A percentile compares a stretch with the other conserved stretches of the same genome.
Conservation (phyloP, 2,113 vertebrate species). For the Myxocyprinus asiaticus region DNA sequence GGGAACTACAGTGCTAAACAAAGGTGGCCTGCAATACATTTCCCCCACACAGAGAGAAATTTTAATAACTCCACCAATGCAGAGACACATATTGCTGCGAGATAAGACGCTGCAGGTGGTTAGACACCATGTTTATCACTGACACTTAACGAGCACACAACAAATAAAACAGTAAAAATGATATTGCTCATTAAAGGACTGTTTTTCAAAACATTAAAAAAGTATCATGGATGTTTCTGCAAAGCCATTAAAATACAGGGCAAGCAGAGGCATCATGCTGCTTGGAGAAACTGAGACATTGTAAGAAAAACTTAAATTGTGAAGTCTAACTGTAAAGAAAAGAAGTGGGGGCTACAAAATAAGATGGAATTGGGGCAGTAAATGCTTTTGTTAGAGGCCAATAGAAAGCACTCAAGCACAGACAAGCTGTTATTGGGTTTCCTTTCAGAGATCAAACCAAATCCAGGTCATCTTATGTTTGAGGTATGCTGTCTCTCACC, state of each 20-base stretch:
- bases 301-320: slow-evolving; percentile 9
- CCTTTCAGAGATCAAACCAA: slow-evolving; percentile 46
- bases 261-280: neutral
- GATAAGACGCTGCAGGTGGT: slow-evolving; percentile 51
- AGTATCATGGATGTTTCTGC: slow-evolving; percentile 17
- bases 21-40: slow-evolving; percentile 37
- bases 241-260: slow-evolving; percentile 20
- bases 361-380: slow-evolving; percentile 46
- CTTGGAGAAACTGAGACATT: neutral
- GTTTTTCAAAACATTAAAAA: slow-evolving; percentile 32
- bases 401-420: slow-evolving; percentile 53
- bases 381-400: slow-evolving; percentile 47
- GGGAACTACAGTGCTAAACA: slow-evolving; percentile 30
- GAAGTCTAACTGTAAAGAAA: slow-evolving; percentile 29
- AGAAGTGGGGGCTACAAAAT: slow-evolving; percentile 32
- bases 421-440: slow-evolving; percentile 51
- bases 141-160: slow-evolving; percentile 50
- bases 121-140: slow-evolving; percentile 47
- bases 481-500: slow-evolving; percentile 31
- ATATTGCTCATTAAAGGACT: slow-evolving; percentile 48
- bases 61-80: slow-evolving; percentile 45
- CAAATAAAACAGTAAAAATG: slow-evolving; percentile 46
- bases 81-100: slow-evolving; percentile 32
- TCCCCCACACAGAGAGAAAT: slow-evolving; percentile 41
- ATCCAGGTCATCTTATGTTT: slow-evolving; percentile 51